Conservation (phyloP, 2,797 vertebrate species). For the Alectoris magna region DNA sequence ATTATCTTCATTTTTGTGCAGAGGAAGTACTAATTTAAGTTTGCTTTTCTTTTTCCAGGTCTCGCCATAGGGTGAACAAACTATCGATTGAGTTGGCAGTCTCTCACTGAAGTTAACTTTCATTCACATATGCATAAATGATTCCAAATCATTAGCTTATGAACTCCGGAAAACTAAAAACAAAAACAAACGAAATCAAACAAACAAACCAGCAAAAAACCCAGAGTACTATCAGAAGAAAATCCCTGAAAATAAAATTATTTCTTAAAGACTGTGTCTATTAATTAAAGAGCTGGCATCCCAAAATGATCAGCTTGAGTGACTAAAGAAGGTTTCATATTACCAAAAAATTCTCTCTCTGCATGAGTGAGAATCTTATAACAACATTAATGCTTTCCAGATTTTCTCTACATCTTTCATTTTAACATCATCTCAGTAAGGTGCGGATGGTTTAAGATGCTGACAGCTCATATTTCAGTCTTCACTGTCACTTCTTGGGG, state of each 20-base stretch:
- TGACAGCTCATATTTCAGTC: not conserved
- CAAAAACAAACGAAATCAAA: no score
- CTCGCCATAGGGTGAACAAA: slow-evolving; percentile 19
- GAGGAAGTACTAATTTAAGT: not conserved
- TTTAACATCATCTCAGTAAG: not conserved
- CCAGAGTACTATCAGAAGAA: no score
- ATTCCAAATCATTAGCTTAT: not conserved
- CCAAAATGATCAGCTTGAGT: not conserved
- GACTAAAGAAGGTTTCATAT: not conserved
- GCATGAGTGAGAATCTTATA: not conserved
- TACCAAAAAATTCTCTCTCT: not conserved
- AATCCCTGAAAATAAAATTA: no score
- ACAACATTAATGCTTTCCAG: not conserved
- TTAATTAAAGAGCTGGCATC: slow-evolving; percentile 33
- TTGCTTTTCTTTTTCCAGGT: not conserved
- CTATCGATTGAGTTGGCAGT: not conserved
- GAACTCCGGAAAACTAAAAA: not conserved
- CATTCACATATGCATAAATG: not conserved
- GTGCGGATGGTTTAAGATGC: not conserved
- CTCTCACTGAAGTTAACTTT: not conserved
- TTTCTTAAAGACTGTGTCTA: not conserved
- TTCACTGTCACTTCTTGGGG: not conserved
- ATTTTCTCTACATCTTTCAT: not conserved
- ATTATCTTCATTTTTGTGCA: not conserved
- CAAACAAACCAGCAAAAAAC: not conserved